These are phyloP conservation scores for Rhineura floridana DNA, from an alignment of 2,113 vertebrate genomes.

Conservation along the genomic window DNA sequence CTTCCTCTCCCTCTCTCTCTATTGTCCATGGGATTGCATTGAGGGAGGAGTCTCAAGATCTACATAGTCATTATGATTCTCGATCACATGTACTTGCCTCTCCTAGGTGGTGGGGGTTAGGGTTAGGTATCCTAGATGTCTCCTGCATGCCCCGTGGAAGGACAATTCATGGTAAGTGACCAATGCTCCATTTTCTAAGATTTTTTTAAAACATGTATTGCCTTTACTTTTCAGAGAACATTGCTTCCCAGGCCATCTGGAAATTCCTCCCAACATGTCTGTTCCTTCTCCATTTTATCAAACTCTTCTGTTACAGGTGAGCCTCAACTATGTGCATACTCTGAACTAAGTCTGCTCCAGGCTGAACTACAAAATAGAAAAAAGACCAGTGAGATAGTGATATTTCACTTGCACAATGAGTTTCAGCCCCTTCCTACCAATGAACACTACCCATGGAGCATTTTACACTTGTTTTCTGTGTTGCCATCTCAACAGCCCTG, in stretches of 20 bases:
- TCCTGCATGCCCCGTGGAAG: too few relatives aligned
- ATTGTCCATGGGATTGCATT: too few relatives aligned
- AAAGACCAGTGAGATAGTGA: neutral
- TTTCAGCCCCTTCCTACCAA: neutral
- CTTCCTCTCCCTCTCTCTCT: too few relatives aligned
- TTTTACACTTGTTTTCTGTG: neutral
- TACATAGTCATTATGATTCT: too few relatives aligned
- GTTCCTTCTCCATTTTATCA: conserved; percentile 95
- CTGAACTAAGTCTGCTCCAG: neutral
- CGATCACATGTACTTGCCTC: too few relatives aligned
- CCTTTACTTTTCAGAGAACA: conserved; percentile 80
- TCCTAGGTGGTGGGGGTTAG: too few relatives aligned
- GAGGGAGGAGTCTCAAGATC: too few relatives aligned
- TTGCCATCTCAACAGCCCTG: neutral
- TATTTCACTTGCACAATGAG: neutral
- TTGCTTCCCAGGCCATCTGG: conserved; percentile 93
- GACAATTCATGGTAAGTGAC: too few relatives aligned
- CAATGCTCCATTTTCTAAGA: too few relatives aligned
- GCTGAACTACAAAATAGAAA: neutral
- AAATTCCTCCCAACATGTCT: conserved; percentile 91
- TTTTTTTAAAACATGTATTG: conserved; percentile 5
- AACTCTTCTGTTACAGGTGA: conserved; percentile 94
- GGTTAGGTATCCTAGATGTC: too few relatives aligned
- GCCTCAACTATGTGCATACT: neutral
- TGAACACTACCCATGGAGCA: neutral